These are phyloP conservation scores for Potamilus streckersoni DNA, from an alignment of 1,140 invertebrate species.

Conservation along the genomic window DNA sequence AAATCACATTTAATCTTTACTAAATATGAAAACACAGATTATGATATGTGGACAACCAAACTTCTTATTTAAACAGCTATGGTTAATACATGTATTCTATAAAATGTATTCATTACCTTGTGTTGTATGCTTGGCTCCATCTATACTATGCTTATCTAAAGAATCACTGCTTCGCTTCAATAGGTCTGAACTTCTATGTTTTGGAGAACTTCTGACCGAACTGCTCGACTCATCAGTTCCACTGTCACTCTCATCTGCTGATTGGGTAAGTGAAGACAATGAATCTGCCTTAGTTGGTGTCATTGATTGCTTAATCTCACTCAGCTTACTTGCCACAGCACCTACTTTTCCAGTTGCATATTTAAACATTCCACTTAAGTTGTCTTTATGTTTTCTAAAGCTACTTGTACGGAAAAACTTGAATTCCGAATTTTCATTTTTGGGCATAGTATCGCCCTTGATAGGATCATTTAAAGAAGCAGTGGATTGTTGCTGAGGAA, in stretches of 20 bases:
- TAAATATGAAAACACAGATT: no score
- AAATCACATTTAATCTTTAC: no score
- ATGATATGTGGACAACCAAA: no score
- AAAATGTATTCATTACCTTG: no score
- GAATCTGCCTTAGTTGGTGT: conserved; percentile 56
- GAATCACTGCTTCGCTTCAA: conserved; percentile 21
- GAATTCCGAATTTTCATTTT: conserved; percentile 30
- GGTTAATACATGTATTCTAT: no score
- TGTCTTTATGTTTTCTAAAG: conserved; percentile 52
- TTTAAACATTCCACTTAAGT: conserved; percentile 59
- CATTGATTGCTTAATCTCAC: conserved; percentile 93
- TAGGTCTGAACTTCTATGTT: conserved; percentile 31
- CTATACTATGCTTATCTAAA: conserved; percentile 24
- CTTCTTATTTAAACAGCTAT: no score
- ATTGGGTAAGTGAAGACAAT: conserved; percentile 40
- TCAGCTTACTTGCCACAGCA: conserved; percentile 84
- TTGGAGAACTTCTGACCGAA: conserved; percentile 4
- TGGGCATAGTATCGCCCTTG: neutral
- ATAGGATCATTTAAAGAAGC: conserved; percentile 35
- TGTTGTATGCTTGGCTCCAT: conserved; percentile 2
- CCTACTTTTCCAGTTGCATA: conserved; percentile 76
- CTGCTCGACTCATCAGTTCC: conserved; percentile 21
- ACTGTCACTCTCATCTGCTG: conserved; percentile 26
- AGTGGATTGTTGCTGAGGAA: conserved; percentile 31
- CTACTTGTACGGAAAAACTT: conserved; percentile 37